Conservation (phyloP, 2,888 invertebrate genomes). For the Philereme transversata region DNA sequence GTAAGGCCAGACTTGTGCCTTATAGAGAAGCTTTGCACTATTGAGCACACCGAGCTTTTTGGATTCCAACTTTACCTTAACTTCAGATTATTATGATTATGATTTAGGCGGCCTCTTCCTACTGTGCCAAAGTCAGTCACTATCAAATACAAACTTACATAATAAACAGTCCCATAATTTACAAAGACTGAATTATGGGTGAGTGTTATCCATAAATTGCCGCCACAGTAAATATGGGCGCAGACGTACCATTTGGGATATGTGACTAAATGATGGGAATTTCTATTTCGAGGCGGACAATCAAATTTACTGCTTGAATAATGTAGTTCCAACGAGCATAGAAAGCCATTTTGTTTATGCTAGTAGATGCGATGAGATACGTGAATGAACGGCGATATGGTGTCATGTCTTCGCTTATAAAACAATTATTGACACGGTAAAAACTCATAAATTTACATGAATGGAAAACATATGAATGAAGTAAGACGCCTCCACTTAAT, state of each 20-base stretch:
- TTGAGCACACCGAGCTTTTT: no score
- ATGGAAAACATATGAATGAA: no score
- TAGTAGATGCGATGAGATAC: slow-evolving; percentile 32
- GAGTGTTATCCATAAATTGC: slow-evolving; percentile 22
- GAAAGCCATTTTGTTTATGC: slow-evolving; percentile 51
- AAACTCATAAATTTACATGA: no score
- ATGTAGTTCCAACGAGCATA: slow-evolving; percentile 53
- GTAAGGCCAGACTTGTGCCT: no score
- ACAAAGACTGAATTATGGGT: slow-evolving; percentile 1
- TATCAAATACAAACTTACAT: neutral
- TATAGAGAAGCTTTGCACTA: no score
- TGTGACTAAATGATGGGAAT: slow-evolving; percentile 49
- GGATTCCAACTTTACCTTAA: no score
- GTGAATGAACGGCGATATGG: slow-evolving; percentile 19
- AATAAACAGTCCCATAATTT: slow-evolving; percentile 12
- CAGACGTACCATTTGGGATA: slow-evolving; percentile 31
- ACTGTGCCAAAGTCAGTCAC: neutral
- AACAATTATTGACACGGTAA: no score
- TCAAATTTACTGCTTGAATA: slow-evolving; percentile 62
- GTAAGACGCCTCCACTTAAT: no score
- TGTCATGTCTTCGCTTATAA: neutral
- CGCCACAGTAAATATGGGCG: slow-evolving; percentile 25
- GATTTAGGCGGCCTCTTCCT: no score
- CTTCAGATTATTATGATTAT: no score
- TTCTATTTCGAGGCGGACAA: slow-evolving; percentile 55